These are phyloP conservation scores for Margaritifera margaritifera DNA, from an alignment of 2,888 invertebrate species.

Conservation along the genomic window DNA sequence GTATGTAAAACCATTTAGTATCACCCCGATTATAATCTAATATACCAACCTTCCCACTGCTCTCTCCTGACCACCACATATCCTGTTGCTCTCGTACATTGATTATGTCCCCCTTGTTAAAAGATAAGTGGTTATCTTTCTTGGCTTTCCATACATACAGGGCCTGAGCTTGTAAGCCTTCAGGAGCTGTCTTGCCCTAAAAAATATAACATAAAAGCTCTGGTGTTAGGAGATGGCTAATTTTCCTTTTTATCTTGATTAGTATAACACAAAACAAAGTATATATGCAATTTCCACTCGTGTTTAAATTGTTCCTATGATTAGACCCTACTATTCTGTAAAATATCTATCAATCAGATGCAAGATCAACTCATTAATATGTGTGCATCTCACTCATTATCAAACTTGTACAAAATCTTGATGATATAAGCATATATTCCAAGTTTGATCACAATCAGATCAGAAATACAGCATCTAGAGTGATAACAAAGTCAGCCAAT, in stretches of 20 bases:
- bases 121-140: slow-evolving; percentile 78
- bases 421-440: no score
- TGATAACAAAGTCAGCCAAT: no score
- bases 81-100: slow-evolving; percentile 78
- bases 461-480: no score
- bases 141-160: slow-evolving; percentile 78
- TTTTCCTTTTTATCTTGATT: no score
- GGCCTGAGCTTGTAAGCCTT: slow-evolving; percentile 75
- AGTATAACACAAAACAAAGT: neutral
- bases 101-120: slow-evolving; percentile 79
- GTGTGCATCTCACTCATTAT: no score
- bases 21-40: no score
- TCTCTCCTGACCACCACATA: slow-evolving; percentile 80
- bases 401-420: no score
- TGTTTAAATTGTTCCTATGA: neutral
- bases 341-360: no score
- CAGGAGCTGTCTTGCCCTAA: slow-evolving; percentile 70
- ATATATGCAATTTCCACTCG: slow-evolving; percentile 2
- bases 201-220: slow-evolving; percentile 7
- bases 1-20: neutral
- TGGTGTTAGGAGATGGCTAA: neutral
- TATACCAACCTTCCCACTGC: slow-evolving; percentile 72
- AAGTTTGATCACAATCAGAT: no score
- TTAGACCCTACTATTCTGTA: no score
- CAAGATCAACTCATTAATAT: no score